Conservation (phyloP, 2,113 vertebrate genomes). For the Xenopus borealis region DNA sequence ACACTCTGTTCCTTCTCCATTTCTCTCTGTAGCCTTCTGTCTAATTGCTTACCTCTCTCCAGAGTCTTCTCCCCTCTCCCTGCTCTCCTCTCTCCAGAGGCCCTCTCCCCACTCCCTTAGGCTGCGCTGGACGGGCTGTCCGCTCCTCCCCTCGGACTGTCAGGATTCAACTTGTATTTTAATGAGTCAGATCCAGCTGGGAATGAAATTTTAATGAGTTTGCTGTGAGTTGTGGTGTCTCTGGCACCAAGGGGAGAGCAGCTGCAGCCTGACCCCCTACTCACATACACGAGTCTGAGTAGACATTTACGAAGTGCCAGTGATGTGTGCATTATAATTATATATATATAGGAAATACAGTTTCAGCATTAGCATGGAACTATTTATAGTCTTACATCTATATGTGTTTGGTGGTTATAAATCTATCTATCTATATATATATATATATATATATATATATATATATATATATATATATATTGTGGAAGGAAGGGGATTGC, state of each 20-base stretch:
- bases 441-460: too few species aligned
- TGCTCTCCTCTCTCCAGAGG: not conserved
- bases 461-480: too few species aligned
- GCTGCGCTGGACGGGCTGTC: not conserved
- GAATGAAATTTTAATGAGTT: constrained; percentile 63
- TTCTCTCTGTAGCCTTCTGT: not conserved
- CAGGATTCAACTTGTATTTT: constrained; percentile 55
- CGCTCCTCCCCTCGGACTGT: constrained; percentile 40
- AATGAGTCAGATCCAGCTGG: constrained; percentile 55
- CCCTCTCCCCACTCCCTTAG: constrained; percentile 1
- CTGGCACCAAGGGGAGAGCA: constrained; percentile 21
- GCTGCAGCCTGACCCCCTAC: constrained; percentile 24
- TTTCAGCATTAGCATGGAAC: too few species aligned
- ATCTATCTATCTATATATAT: too few species aligned
- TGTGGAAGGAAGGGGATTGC: too few species aligned
- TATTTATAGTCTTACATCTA: too few species aligned
- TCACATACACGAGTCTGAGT: not conserved
- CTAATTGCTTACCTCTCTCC: not conserved
- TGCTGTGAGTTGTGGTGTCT: constrained; percentile 33
- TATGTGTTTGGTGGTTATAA: too few species aligned
- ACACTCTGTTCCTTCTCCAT: not conserved
- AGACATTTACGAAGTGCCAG: not conserved
- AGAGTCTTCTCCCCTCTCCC: constrained; percentile 25
- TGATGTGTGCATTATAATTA: not conserved
- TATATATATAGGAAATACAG: not conserved